Conservation (phyloP, 1,140 invertebrate species). For the Delia radicum region DNA sequence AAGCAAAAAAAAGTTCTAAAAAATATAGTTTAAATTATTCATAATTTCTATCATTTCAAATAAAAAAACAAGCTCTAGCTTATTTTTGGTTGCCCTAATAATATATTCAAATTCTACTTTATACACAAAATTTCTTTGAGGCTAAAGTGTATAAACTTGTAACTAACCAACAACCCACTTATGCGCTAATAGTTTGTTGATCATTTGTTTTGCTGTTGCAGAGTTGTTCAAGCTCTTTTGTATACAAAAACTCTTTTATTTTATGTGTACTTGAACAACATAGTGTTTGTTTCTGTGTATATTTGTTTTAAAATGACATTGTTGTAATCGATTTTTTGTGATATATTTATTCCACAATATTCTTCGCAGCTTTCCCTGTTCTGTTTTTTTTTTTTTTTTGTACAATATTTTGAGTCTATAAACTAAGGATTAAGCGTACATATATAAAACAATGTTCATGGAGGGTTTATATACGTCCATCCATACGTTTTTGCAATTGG, state of each 20-base stretch:
- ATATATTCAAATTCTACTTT: too few relatives aligned
- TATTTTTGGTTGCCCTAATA: too few relatives aligned
- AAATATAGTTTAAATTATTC: too few relatives aligned
- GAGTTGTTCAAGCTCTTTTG: not conserved
- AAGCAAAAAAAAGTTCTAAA: too few relatives aligned
- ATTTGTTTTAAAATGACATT: not conserved
- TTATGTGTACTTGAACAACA: not conserved
- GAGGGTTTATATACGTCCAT: not conserved
- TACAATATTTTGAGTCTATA: not conserved
- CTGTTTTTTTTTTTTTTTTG: not conserved
- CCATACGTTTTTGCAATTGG: slow-evolving; percentile 13
- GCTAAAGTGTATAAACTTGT: not conserved
- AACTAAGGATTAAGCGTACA: not conserved
- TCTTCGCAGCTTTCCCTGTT: not conserved
- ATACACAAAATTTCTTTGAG: too few relatives aligned
- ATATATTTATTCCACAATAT: not conserved
- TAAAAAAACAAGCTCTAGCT: too few relatives aligned
- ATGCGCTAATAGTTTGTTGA: not conserved
- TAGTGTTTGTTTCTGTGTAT: not conserved
- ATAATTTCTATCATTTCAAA: too few relatives aligned
- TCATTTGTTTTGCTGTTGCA: not conserved
- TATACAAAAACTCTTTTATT: not conserved
- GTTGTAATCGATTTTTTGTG: not conserved
- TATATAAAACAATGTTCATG: not conserved
- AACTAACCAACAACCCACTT: not conserved